phyloP scores from a whole-genome alignment of 1,140 invertebrate genomes.

The Druon quercuslanigerum region DNA sequence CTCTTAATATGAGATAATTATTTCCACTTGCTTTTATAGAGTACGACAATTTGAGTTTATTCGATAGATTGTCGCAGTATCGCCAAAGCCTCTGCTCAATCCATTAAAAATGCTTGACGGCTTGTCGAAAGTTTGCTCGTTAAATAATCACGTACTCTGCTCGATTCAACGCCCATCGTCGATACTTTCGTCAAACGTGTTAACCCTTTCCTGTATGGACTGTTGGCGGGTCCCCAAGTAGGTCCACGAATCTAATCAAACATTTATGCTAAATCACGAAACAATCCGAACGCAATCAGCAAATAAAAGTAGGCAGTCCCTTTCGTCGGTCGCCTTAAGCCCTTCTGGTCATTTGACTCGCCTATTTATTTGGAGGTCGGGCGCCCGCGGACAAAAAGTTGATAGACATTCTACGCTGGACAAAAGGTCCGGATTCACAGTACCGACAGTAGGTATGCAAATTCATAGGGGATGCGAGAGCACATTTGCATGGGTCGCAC shows the following conservation, averaged over 20 bases:
- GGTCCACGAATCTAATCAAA: slow-evolving; percentile 74
- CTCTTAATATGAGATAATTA: too few species aligned
- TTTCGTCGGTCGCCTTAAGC: slow-evolving; percentile 68
- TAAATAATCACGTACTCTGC: slow-evolving; percentile 21
- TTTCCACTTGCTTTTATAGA: too few species aligned
- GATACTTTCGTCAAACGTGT: neutral
- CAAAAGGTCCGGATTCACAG: slow-evolving; percentile 61
- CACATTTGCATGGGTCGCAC: slow-evolving; percentile 72
- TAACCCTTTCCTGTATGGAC: neutral
- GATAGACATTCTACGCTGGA: slow-evolving; percentile 68
- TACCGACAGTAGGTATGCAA: slow-evolving; percentile 66
- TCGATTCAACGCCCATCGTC: neutral
- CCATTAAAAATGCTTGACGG: neutral
- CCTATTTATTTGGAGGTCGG: slow-evolving; percentile 67
- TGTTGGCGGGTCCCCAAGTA: slow-evolving; percentile 48
- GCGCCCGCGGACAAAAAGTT: slow-evolving; percentile 71
- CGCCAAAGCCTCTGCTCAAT: neutral
- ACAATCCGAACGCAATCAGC: slow-evolving; percentile 76
- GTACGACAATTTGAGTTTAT: too few species aligned
- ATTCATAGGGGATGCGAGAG: slow-evolving; percentile 62
- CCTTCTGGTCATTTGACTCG: slow-evolving; percentile 75
- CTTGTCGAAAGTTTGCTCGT: slow-evolving; percentile 9
- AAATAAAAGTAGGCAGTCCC: slow-evolving; percentile 73
- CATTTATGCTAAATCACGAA: slow-evolving; percentile 78
- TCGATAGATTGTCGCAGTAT: neutral